Percentiles rank a stretch among this genome's conserved stretches.
phyloP scores from a whole-genome alignment of 2,797 vertebrate genomes.

The Alosa sapidissima region DNA sequence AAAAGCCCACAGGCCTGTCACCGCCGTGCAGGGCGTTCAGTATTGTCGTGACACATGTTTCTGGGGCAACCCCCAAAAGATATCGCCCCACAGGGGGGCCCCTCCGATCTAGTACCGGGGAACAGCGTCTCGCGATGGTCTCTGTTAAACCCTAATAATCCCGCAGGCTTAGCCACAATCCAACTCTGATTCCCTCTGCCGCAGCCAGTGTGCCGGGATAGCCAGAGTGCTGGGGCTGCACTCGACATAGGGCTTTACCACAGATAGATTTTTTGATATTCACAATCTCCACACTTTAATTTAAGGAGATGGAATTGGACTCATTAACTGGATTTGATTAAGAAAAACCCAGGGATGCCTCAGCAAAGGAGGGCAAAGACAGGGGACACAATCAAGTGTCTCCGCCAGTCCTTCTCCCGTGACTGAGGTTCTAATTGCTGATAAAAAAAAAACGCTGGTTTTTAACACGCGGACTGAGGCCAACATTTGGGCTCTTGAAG shows the following conservation, averaged over 20 bases:
- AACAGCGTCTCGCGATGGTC: not conserved
- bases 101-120: not conserved
- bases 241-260: not conserved
- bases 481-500: not conserved
- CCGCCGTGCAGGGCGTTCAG: not conserved
- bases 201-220: not conserved
- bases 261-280: not conserved
- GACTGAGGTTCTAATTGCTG: not conserved
- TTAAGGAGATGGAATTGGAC: not conserved
- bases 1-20: not conserved
- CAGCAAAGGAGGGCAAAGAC: not conserved
- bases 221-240: not conserved
- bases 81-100: not conserved
- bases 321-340: not conserved
- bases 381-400: not conserved
- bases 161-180: slow-evolving; percentile 7
- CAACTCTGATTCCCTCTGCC: not conserved
- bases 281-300: not conserved
- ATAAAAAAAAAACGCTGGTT: not conserved
- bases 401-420: not conserved
- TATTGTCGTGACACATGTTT: not conserved
- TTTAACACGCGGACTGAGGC: not conserved
- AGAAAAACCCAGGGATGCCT: not conserved
- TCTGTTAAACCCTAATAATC: slow-evolving; percentile 14
- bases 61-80: not conserved